A percentile compares a stretch with the other conserved stretches of the same genome.
Evolutionary conservation across 2,888 invertebrate genomes (phyloP).

Genomic region (Tolmerus cingulatus): DNA sequence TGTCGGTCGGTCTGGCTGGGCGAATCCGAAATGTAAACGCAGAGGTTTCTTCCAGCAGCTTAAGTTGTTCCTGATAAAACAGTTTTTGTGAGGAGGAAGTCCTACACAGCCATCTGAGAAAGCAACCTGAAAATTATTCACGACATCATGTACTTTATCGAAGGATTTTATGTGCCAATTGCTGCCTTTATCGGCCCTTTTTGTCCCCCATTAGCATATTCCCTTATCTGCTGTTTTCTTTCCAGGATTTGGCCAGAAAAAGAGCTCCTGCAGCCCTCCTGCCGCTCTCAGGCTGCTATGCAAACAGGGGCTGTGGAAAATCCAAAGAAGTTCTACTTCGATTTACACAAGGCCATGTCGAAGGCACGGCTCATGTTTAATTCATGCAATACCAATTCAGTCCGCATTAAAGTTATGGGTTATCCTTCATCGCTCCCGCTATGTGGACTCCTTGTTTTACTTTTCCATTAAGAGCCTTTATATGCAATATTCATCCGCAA

Average conservation of each 20-base stretch:
- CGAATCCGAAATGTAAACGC: conserved; percentile 33
- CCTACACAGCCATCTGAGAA: conserved; percentile 24
- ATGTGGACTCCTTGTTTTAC: conserved; percentile 38
- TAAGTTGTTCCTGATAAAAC: conserved; percentile 42
- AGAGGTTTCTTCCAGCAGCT: conserved; percentile 31
- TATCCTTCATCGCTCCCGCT: conserved; percentile 40
- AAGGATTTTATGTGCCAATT: conserved; percentile 50
- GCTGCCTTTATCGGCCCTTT: conserved; percentile 48
- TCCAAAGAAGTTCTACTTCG: conserved; percentile 14
- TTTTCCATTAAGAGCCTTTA: conserved; percentile 44
- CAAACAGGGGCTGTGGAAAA: conserved; percentile 17
- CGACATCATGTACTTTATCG: conserved; percentile 48
- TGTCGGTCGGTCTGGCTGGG: background rate
- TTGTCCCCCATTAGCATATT: conserved; percentile 50
- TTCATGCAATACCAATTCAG: conserved; percentile 45
- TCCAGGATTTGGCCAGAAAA: conserved; percentile 43
- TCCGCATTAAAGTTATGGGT: conserved; percentile 43
- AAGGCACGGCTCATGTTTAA: conserved; percentile 45
- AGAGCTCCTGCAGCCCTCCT: background rate
- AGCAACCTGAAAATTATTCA: conserved; percentile 47
- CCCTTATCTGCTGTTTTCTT: conserved; percentile 46
- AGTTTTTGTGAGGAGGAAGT: conserved; percentile 23
- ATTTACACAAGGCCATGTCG: conserved; percentile 30
- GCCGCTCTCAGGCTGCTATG: conserved; percentile 14
- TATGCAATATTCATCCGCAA: conserved; percentile 44